Base-by-base conservation (phyloP, 1,140 invertebrate genomes). In the Ptiloglossa arizonensis region DNA sequence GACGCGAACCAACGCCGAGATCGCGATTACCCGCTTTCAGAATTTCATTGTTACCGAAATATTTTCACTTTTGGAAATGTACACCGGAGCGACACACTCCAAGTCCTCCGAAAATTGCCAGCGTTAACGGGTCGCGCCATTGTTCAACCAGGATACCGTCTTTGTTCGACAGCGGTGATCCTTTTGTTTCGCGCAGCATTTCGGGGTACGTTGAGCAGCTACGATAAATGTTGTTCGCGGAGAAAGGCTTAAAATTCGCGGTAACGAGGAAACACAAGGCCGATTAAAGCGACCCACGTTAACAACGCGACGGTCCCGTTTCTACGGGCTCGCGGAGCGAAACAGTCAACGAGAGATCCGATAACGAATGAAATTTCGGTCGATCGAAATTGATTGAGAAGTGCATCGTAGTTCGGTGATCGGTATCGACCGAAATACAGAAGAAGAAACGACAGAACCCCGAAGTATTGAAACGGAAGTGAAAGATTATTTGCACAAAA, bases 141-240 rank as follows among this genome's bases (percentile, higher is more conserved):
- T 74, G 48, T 74, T 56, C 5, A 15, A 13, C 6, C 0, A 17
- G 24, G 35, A 27, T 8, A 44, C 24, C 15, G 19, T 74, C 50
- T 66, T 44, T 44, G 62, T 74, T 67, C 13, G 62, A 32, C 38
- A 66, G 24, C 48, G 62, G 56, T 35, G 35, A 44, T 32, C 48
- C 71, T 56, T 67, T 66, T 66, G 71, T 74, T 38, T 44, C 35
- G 2, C 19, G 35, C 0, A 1, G n/a, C 19, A 29, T 74, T 74
- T 54, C 48, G 38, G n/a, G 56, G 35, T 73, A 73, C 48, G 35
- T n/a, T 74, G 46, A 74, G 54, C 62, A 67, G 48, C 48, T 6
- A 74, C 50, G 32, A 74, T 67, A 38, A 67, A 44, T 46, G 35
- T 56, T 41, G 24, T 19, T 50, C n/a, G 32, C 22, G 13, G n/a